These are phyloP conservation scores for Leucophenga montana DNA, from an alignment of 2,888 invertebrate genomes.

Conservation along the genomic window DNA sequence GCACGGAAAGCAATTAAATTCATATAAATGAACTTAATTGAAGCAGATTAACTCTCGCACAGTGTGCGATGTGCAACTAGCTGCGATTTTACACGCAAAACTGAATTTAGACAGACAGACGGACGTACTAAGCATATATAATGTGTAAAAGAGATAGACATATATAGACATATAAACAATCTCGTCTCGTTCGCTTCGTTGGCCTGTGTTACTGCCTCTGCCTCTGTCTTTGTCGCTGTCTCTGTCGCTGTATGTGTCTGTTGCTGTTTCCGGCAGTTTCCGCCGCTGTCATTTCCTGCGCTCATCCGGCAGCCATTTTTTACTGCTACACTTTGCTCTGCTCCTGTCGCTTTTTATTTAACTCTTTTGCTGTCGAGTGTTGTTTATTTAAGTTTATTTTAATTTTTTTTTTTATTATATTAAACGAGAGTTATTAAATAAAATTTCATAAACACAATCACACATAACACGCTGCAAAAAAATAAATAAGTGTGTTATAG, in stretches of 20 bases:
- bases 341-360: constrained; percentile 31
- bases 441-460: constrained; percentile 44
- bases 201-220: not conserved
- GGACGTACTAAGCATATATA: too few relatives aligned
- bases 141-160: not conserved
- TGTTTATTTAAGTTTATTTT: constrained; percentile 35
- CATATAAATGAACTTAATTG: constrained; percentile 62
- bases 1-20: constrained; percentile 61
- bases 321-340: not conserved
- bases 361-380: constrained; percentile 44
- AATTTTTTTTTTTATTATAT: constrained; percentile 27
- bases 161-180: not conserved
- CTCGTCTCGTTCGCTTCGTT: not conserved
- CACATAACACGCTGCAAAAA: not conserved
- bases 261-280: not conserved
- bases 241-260: not conserved
- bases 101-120: too few relatives aligned
- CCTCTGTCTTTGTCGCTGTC: not conserved
- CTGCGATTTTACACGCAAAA: too few relatives aligned
- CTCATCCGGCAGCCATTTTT: constrained; percentile 34
- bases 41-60: constrained; percentile 58
- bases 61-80: too few relatives aligned
- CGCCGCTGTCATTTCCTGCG: constrained; percentile 50
- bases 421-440: constrained; percentile 46
- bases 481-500: too few relatives aligned